Evolutionary conservation across 2,888 invertebrate species (phyloP), one percentile per base, ranked within the genome.

Genomic region (Saturnia japonica): DNA sequence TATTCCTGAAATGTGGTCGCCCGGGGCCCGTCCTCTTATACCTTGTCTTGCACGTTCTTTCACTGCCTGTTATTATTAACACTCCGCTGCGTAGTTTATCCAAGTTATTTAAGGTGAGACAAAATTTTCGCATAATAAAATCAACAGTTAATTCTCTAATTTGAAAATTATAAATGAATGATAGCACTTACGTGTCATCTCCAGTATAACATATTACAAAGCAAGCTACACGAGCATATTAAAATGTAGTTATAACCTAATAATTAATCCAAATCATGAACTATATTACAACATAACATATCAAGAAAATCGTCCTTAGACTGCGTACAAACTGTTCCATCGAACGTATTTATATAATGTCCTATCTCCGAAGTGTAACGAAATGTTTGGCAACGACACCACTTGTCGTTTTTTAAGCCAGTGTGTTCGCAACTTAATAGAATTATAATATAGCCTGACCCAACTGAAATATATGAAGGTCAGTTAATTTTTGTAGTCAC

Each of bases 1-100:
- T 82, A 82, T 85, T 83, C 80, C 84, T 85, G 85, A 85, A 85
- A 85, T 83, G 84, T 84, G 85, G 83, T 82, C 74, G 86, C 85
- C 83, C 81, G 85, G 85, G 84, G 86, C 85, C 73, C 76, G 71
- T 69, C 57, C 45, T 67, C 71, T 51, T 51, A 64, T 43, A 42
- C 42, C 34, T 62, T 47, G 69, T 72, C 75, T 75, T 75, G 68
- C 62, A 73, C 74, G 76, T 77, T 81, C 80, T 81, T 81, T 81
- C 75, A 71, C 72, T 77, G 70, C 67, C 54, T 28, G 16, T 67
- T 70, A 66, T 54, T 70, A 75, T 78, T 75, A 78, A 73, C 72
- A 72, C 67, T 54, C 64, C 62, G 60, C 67, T 67, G 67, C 66
- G 64, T 67, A 25, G 25, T 28, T 68, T 54, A 68, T 70, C 66